Evolutionary conservation across 2,888 invertebrate genomes (phyloP).

Genomic region (Drosophila peninsularis): DNA sequence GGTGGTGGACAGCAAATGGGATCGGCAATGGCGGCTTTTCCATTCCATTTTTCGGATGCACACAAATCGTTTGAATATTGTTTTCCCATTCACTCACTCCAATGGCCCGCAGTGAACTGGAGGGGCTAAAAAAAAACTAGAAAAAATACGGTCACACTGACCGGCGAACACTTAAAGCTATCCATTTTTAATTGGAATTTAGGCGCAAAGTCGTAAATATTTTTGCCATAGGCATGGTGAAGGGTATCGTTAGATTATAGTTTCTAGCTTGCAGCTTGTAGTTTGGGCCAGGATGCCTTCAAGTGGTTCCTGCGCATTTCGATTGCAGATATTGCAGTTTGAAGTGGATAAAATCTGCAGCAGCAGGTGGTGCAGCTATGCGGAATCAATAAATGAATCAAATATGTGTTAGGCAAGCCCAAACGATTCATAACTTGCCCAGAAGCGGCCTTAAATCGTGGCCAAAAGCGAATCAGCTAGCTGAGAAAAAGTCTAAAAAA

Average conservation of each 20-base stretch:
- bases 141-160: conserved; percentile 22
- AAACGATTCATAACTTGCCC: background rate
- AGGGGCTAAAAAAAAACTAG: background rate
- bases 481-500: background rate
- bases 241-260: conserved; percentile 3
- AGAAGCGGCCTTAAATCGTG: background rate
- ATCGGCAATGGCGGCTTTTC: conserved; percentile 41
- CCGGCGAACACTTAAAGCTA: conserved; percentile 59
- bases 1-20: conserved; percentile 48
- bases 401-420: conserved; percentile 3
- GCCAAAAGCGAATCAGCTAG: background rate
- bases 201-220: conserved; percentile 73
- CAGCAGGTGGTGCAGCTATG: conserved; percentile 16
- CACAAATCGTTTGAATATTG: conserved; percentile 75
- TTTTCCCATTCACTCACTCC: conserved; percentile 33
- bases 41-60: conserved; percentile 45
- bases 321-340: conserved; percentile 58
- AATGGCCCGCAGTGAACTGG: background rate
- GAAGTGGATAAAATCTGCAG: conserved; percentile 30
- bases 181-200: conserved; percentile 77
- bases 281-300: conserved; percentile 20
- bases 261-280: background rate
- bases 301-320: conserved; percentile 26
- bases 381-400: conserved; percentile 26
- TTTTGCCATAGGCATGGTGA: conserved; percentile 30